Conservation (phyloP, 2,797 vertebrate species). For the Brachyrhaphis roseni region DNA sequence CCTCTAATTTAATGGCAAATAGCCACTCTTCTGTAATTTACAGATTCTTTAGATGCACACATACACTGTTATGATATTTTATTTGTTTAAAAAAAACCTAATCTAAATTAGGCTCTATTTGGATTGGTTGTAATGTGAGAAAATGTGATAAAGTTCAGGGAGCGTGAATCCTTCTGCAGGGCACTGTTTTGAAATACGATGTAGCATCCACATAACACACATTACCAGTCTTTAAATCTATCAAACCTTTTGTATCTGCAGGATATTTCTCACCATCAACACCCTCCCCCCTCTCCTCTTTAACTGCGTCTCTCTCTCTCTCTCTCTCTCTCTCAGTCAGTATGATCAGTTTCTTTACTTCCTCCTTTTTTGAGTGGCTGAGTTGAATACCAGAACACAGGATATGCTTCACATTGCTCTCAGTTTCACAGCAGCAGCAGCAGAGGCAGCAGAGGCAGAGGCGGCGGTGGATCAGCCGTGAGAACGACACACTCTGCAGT, state of each 20-base stretch:
- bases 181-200: background rate
- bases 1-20: background rate
- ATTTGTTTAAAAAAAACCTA: background rate
- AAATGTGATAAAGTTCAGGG: background rate
- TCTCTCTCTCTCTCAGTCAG: constrained; percentile 55
- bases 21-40: background rate
- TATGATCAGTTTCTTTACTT: constrained; percentile 90
- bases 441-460: constrained; percentile 34
- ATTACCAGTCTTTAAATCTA: constrained; percentile 30
- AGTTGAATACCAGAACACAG: constrained; percentile 80
- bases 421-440: constrained; percentile 75
- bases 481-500: constrained; percentile 73
- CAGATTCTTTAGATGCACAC: background rate
- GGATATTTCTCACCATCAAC: constrained; percentile 28
- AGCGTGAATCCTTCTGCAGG: too few relatives aligned
- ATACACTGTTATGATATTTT: background rate
- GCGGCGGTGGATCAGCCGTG: constrained; percentile 41
- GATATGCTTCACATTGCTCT: constrained; percentile 77
- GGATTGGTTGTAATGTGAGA: background rate
- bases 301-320: constrained; percentile 43
- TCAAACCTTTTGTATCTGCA: constrained; percentile 36
- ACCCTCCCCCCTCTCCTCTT: constrained; percentile 17
- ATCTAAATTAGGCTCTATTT: background rate
- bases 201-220: background rate
- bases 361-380: constrained; percentile 85